Conservation (phyloP, 92 coral and sea anemone species). For the Muricea muricata region DNA sequence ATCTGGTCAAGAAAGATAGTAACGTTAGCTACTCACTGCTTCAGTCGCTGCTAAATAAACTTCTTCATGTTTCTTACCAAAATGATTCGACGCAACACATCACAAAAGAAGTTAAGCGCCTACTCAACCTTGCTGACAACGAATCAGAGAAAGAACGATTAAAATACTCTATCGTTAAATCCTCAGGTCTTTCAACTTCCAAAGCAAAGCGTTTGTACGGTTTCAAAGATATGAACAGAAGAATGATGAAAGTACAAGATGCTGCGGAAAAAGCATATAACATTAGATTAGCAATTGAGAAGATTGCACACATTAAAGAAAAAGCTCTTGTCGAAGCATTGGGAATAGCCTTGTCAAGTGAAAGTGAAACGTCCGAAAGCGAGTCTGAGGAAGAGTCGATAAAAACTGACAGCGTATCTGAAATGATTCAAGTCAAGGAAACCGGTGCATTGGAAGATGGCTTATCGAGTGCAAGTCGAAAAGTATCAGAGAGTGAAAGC, state of each 20-base stretch:
- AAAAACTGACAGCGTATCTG: slow-evolving; percentile 22
- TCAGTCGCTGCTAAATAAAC: slow-evolving; percentile 24
- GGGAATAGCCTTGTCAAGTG: slow-evolving; percentile 43
- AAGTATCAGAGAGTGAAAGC: neutral
- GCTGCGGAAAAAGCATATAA: slow-evolving; percentile 55
- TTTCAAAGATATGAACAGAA: slow-evolving; percentile 15
- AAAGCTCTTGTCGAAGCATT: slow-evolving; percentile 56
- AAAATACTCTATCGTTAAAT: slow-evolving; percentile 20
- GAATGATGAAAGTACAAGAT: slow-evolving; percentile 25
- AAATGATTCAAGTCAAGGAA: neutral
- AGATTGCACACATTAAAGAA: slow-evolving; percentile 61
- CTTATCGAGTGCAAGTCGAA: neutral
- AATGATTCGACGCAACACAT: slow-evolving; percentile 27
- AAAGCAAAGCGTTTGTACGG: slow-evolving; percentile 51
- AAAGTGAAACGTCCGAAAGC: slow-evolving; percentile 55
- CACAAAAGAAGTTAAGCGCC: slow-evolving; percentile 29
- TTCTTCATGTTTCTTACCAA: neutral
- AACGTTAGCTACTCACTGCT: slow-evolving; percentile 7
- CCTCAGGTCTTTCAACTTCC: slow-evolving; percentile 37
- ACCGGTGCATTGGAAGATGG: neutral
- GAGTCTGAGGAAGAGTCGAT: slow-evolving; percentile 53
- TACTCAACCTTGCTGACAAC: slow-evolving; percentile 50
- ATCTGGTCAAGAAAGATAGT: slow-evolving; percentile 44
- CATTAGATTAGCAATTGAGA: slow-evolving; percentile 53
- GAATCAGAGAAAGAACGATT: slow-evolving; percentile 55